Percentiles rank a stretch among this genome's conserved stretches.
These are phyloP conservation scores for Myiozetetes cayanensis DNA, from an alignment of 2,113 vertebrate species.

Conservation along the genomic window DNA sequence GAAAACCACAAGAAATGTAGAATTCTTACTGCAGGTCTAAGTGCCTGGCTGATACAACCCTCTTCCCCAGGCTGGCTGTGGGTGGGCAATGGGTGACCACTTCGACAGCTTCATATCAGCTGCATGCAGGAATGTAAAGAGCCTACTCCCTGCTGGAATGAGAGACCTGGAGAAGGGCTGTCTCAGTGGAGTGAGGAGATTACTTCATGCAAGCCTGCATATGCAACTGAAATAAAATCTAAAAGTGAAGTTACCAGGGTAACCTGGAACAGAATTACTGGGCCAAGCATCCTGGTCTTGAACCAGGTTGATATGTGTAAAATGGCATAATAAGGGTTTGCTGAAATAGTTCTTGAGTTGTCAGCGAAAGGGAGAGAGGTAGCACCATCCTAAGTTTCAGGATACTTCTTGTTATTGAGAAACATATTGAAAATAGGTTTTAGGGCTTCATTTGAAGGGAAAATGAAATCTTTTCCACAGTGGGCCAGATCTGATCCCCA, in stretches of 20 bases:
- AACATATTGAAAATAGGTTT: background rate
- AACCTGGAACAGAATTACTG: background rate
- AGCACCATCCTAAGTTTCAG: background rate
- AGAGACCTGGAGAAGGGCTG: background rate
- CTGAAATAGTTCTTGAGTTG: background rate
- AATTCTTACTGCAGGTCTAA: background rate
- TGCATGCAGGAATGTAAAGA: background rate
- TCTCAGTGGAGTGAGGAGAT: background rate
- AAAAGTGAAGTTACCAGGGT: background rate
- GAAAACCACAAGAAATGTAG: background rate
- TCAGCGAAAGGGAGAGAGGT: background rate
- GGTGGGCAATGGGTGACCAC: background rate
- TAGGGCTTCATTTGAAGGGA: background rate
- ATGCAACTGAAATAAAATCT: background rate
- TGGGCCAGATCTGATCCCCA: background rate
- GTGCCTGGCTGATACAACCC: background rate
- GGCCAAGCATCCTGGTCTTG: background rate
- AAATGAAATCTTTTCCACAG: background rate
- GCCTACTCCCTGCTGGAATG: too few relatives aligned
- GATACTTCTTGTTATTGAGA: background rate
- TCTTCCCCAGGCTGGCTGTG: background rate
- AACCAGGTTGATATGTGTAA: background rate
- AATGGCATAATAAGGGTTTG: background rate
- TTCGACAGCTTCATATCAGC: background rate
- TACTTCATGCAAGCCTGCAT: background rate